Conservation (phyloP, 1,140 invertebrate species). For the Drosophila nebulosa region DNA sequence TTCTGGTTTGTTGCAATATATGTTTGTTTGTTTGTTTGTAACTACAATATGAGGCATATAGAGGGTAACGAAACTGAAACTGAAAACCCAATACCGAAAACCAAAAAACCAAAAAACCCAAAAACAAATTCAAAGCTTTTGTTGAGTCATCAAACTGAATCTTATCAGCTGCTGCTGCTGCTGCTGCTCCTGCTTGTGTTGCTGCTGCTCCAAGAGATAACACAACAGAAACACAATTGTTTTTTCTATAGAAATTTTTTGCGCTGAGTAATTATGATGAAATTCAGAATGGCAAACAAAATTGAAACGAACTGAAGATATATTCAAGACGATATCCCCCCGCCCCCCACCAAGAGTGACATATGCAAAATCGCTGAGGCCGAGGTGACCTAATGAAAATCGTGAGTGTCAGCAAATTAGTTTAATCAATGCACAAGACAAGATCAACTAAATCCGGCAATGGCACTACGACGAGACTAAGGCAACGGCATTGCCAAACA, state of each 20-base stretch:
- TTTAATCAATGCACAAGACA: constrained; percentile 1
- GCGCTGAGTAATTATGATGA: constrained; percentile 28
- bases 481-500: constrained; percentile 3
- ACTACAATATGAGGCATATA: no score
- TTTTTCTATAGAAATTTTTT: constrained; percentile 22
- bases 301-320: not conserved
- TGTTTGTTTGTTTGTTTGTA: not conserved
- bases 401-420: constrained; percentile 9
- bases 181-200: not conserved
- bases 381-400: not conserved
- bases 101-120: not conserved
- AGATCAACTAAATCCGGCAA: not conserved
- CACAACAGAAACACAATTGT: not conserved
- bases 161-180: constrained; percentile 30
- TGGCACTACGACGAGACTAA: constrained; percentile 1
- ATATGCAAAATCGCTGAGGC: not conserved
- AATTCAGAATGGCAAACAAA: constrained; percentile 1
- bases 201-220: constrained; percentile 8
- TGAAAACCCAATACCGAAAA: no score
- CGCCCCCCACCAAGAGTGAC: not conserved
- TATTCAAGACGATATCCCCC: not conserved
- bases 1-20: constrained; percentile 35
- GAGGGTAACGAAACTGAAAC: no score
- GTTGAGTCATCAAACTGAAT: constrained; percentile 24
- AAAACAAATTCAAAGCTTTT: constrained; percentile 12